These are phyloP conservation scores for Heliconius hortense DNA, from an alignment of 2,888 invertebrate species.

Conservation along the genomic window DNA sequence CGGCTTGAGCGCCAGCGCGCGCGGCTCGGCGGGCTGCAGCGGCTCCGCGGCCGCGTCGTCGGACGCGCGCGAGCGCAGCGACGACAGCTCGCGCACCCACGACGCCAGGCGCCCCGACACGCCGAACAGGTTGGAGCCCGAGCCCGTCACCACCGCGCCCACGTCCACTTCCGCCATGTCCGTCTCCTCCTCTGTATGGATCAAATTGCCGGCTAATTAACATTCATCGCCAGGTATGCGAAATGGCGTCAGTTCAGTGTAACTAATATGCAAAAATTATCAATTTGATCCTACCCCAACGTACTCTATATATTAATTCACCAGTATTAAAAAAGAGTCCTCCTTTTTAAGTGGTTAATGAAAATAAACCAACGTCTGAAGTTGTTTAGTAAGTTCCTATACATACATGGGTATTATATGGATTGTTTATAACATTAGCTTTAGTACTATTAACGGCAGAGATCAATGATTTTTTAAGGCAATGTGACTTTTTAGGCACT, in stretches of 20 bases:
- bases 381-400: not conserved
- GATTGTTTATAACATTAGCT: not conserved
- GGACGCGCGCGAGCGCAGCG: constrained; percentile 66
- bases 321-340: not conserved
- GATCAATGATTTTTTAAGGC: constrained; percentile 24
- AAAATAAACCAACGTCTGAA: not conserved
- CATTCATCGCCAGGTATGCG: not conserved
- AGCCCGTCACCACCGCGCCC: constrained; percentile 75
- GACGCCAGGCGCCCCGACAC: constrained; percentile 77
- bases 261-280: too few relatives aligned
- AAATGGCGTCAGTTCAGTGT: too few relatives aligned
- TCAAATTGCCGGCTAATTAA: too few relatives aligned
- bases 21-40: constrained; percentile 51
- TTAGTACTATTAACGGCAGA: constrained; percentile 20
- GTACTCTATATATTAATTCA: not conserved
- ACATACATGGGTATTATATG: not conserved
- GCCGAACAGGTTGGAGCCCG: constrained; percentile 77
- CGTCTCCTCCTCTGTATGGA: constrained; percentile 66
- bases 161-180: constrained; percentile 72
- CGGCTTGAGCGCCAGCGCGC: constrained; percentile 38
- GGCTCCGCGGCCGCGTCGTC: constrained; percentile 70
- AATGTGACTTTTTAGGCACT: not conserved
- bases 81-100: constrained; percentile 78
- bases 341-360: not conserved
- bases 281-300: too few relatives aligned